Evolutionary conservation across 2,888 invertebrate species (phyloP).

Genomic region (Congeria kusceri): DNA sequence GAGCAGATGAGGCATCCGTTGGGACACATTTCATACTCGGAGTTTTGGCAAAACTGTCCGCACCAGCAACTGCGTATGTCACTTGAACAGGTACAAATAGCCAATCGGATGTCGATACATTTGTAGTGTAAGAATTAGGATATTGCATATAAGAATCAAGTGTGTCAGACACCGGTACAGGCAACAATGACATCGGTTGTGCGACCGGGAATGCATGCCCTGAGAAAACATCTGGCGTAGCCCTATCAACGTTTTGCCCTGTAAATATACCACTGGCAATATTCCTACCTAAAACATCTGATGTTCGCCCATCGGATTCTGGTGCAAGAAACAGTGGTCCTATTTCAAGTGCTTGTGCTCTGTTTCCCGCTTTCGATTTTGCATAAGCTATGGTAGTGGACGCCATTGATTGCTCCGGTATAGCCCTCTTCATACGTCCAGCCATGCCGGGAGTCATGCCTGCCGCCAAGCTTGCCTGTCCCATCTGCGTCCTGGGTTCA

Average conservation of each 20-base stretch:
- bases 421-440: not conserved
- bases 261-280: not conserved
- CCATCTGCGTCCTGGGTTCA: conserved; percentile 38
- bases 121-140: not conserved
- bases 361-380: not conserved
- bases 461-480: not conserved
- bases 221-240: not conserved
- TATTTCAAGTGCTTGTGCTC: not conserved
- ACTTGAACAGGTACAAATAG: not conserved
- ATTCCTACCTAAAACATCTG: not conserved
- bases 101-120: not conserved
- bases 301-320: conserved; percentile 20
- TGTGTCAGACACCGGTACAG: conserved; percentile 10
- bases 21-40: not conserved
- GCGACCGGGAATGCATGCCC: no score
- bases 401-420: not conserved
- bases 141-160: not conserved
- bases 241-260: not conserved
- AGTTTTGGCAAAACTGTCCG: not conserved
- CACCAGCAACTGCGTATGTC: not conserved
- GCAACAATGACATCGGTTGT: conserved; percentile 8
- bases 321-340: conserved; percentile 27
- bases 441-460: no score
- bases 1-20: conserved; percentile 35
- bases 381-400: not conserved